Evolutionary conservation across 2,797 vertebrate genomes (phyloP).

Genomic region (Microctenopoma steveboyesi): DNA sequence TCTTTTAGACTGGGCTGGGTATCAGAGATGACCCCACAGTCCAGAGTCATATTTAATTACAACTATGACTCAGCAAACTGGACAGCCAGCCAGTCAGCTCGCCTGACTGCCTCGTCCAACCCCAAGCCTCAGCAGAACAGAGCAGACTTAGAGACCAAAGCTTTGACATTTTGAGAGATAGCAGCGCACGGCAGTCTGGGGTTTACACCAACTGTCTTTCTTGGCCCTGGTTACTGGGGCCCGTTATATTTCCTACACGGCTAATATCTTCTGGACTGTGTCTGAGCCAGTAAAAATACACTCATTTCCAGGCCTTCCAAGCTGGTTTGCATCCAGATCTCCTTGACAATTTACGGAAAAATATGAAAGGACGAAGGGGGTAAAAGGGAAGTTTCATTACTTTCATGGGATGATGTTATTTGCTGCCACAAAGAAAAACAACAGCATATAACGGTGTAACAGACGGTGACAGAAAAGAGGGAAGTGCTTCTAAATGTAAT

Average conservation of each 20-base stretch:
- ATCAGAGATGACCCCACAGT: slow-evolving; percentile 76
- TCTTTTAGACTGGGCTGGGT: slow-evolving; percentile 68
- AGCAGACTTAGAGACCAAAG: slow-evolving; percentile 66
- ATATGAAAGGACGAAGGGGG: slow-evolving; percentile 53
- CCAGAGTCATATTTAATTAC: slow-evolving; percentile 80
- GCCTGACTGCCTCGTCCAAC: slow-evolving; percentile 38
- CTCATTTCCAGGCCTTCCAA: slow-evolving; percentile 73
- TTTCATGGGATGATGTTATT: slow-evolving; percentile 61
- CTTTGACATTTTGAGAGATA: slow-evolving; percentile 82
- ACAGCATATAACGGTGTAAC: slow-evolving; percentile 40
- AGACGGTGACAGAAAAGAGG: slow-evolving; percentile 54
- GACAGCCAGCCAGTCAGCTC: slow-evolving; percentile 62
- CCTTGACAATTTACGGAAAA: slow-evolving; percentile 80
- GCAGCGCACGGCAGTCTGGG: slow-evolving; percentile 71
- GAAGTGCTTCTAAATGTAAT: slow-evolving; percentile 27
- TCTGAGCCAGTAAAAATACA: slow-evolving; percentile 84
- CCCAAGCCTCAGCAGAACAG: slow-evolving; percentile 52
- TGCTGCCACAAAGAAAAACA: slow-evolving; percentile 61
- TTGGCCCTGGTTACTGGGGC: slow-evolving; percentile 72
- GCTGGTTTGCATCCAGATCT: slow-evolving; percentile 74
- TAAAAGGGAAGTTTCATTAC: slow-evolving; percentile 44
- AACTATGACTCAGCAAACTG: slow-evolving; percentile 73
- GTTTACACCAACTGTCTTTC: slow-evolving; percentile 84
- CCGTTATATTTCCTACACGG: slow-evolving; percentile 81
- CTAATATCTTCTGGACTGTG: slow-evolving; percentile 83